Conservation (phyloP, 2,888 invertebrate genomes). For the Himalopsyche kuldschensis region DNA sequence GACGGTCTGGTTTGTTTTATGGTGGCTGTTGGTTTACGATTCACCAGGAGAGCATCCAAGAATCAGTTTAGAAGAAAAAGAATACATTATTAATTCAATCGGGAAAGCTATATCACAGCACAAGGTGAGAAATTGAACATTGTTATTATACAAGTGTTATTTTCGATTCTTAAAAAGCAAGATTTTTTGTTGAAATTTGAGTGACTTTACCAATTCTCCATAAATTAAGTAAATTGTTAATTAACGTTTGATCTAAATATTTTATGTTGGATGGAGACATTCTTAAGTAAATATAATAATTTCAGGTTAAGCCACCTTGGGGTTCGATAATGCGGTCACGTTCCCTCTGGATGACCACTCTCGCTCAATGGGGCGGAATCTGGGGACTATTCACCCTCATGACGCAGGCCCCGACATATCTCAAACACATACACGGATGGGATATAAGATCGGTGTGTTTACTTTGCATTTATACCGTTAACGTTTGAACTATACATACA, state of each 20-base stretch:
- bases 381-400: slow-evolving; percentile 72
- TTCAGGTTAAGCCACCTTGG: slow-evolving; percentile 64
- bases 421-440: slow-evolving; percentile 70
- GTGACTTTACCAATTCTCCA: too few species aligned
- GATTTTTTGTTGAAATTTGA: too few species aligned
- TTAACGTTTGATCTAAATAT: too few species aligned
- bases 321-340: slow-evolving; percentile 59
- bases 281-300: slow-evolving; percentile 13
- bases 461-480: not conserved
- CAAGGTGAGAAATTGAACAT: slow-evolving; percentile 20
- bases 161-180: too few species aligned
- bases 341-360: slow-evolving; percentile 65
- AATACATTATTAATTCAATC: slow-evolving; percentile 61
- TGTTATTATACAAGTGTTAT: too few species aligned
- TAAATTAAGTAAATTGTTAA: too few species aligned
- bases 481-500: not conserved
- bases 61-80: slow-evolving; percentile 61
- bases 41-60: slow-evolving; percentile 68
- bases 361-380: slow-evolving; percentile 67
- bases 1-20: slow-evolving; percentile 66
- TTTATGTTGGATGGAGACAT: not conserved
- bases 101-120: slow-evolving; percentile 47
- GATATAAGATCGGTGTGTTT: slow-evolving; percentile 63
- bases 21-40: slow-evolving; percentile 66
- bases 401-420: slow-evolving; percentile 72